Evolutionary conservation across 2,888 invertebrate species (phyloP).

Genomic region (Vanessa cardui): DNA sequence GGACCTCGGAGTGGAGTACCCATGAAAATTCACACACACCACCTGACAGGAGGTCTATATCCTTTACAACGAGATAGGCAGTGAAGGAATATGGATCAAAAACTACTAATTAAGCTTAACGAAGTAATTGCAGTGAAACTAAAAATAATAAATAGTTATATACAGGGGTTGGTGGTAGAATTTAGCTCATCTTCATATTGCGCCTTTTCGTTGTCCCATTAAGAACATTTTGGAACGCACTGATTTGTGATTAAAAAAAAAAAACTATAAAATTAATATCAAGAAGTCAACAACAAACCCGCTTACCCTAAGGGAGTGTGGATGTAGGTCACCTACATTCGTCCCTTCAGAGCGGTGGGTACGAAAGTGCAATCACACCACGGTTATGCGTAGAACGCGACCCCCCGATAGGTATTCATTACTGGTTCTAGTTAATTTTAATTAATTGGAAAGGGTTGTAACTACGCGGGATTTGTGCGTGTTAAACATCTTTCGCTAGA

Average conservation of each 20-base stretch:
- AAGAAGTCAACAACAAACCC: conserved; percentile 2
- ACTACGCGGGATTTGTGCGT: neutral
- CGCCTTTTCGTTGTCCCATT: too few species aligned
- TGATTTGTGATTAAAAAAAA: neutral
- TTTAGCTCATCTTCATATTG: too few species aligned
- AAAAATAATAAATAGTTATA: too few species aligned
- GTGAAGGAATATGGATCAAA: too few species aligned
- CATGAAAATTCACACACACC: too few species aligned
- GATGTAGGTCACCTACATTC: conserved; percentile 59
- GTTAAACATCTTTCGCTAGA: neutral
- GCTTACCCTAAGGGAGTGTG: conserved; percentile 32
- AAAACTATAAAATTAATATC: neutral
- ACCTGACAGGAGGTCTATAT: too few species aligned
- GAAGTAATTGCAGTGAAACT: too few species aligned
- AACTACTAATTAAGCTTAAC: too few species aligned
- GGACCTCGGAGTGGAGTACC: too few species aligned
- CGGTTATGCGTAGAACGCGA: conserved; percentile 46
- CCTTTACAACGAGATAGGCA: too few species aligned
- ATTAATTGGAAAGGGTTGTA: conserved; percentile 28
- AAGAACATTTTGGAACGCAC: too few species aligned
- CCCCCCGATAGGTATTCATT: conserved; percentile 35
- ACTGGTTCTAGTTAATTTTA: conserved; percentile 23
- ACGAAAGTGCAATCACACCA: conserved; percentile 71
- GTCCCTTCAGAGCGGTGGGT: conserved; percentile 63
- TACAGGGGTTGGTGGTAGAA: too few species aligned